Evolutionary conservation across 23 tunicate species (phyloP), one percentile per base, ranked within the genome.

Genomic region (Trididemnum clinides): DNA sequence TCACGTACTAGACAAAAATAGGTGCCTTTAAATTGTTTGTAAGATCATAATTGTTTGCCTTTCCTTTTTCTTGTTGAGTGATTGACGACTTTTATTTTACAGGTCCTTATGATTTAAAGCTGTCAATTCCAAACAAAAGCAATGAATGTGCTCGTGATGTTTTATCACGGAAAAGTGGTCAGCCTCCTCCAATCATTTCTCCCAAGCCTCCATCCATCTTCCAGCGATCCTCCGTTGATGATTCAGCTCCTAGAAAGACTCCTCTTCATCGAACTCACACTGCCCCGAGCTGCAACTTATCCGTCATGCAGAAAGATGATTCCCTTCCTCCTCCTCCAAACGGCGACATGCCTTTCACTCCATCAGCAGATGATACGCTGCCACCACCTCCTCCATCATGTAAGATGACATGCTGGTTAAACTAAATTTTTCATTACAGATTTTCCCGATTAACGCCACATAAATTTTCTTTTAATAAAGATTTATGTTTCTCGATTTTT

Each of bases 381-480:
- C 90, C 90, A 50, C 90, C 90, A 19, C 90, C 90, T 1, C 90
- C 90, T 25, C 84, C 84, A 2, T 64, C 34, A 64, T 30, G 90
- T 86, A 77, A 77, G 77, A n/a, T n/a, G n/a, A n/a, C n/a, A n/a
- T n/a, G n/a, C n/a, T n/a, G n/a, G n/a, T n/a, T n/a, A n/a, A n/a
- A n/a, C n/a, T n/a, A n/a, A n/a, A n/a, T n/a, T n/a, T n/a, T n/a
- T n/a, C n/a, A n/a, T n/a, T n/a, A n/a, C n/a, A n/a, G n/a, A n/a
- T n/a, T n/a, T n/a, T n/a, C n/a, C n/a, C n/a, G n/a, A n/a, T n/a
- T n/a, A n/a, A n/a, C n/a, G n/a, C n/a, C n/a, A n/a, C n/a, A n/a
- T n/a, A n/a, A n/a, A n/a, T n/a, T n/a, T n/a, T n/a, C n/a, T n/a
- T n/a, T n/a, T n/a, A n/a, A n/a, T n/a, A n/a, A n/a, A n/a, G n/a